These are phyloP conservation scores for Lordiphosa clarofinis DNA, from an alignment of 1,140 invertebrate genomes.

Conservation along the genomic window DNA sequence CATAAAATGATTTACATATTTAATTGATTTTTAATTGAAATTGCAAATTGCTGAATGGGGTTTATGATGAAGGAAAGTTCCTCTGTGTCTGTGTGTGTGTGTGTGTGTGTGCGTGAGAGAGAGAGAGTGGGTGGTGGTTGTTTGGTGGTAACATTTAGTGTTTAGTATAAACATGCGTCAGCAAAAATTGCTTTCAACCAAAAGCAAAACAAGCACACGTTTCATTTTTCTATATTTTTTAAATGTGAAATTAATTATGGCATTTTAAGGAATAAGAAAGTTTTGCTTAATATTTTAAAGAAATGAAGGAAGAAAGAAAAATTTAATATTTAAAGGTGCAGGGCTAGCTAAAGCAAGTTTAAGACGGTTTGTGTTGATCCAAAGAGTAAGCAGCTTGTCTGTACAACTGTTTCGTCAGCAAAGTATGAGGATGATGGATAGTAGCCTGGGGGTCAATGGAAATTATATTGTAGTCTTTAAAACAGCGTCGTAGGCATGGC, in stretches of 20 bases:
- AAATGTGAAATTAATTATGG: conserved; percentile 17
- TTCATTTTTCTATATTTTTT: background rate
- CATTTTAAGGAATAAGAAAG: conserved; percentile 21
- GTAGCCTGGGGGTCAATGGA: too few relatives aligned
- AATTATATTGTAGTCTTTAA: too few relatives aligned
- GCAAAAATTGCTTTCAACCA: conserved; percentile 16
- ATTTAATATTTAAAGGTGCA: conserved; percentile 17
- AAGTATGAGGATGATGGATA: too few relatives aligned
- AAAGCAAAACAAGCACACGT: conserved; percentile 10
- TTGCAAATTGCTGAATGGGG: conserved; percentile 43
- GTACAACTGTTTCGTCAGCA: too few relatives aligned
- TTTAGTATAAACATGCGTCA: conserved; percentile 28
- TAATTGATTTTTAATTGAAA: conserved; percentile 77
- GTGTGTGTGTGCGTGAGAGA: conserved; percentile 15
- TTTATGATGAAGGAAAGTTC: conserved; percentile 29
- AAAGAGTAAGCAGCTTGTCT: too few relatives aligned
- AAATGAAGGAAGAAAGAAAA: conserved; percentile 5
- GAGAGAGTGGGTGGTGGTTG: conserved; percentile 27
- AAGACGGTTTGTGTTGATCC: too few relatives aligned
- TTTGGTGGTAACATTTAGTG: conserved; percentile 39
- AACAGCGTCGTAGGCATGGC: too few relatives aligned
- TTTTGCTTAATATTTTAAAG: conserved; percentile 25
- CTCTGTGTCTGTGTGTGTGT: conserved; percentile 5
- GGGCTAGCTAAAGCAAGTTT: conserved; percentile 18
- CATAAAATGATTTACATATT: conserved; percentile 77